Evolutionary conservation across 2,888 invertebrate species (phyloP).

Genomic region (Drosophila subsilvestris): DNA sequence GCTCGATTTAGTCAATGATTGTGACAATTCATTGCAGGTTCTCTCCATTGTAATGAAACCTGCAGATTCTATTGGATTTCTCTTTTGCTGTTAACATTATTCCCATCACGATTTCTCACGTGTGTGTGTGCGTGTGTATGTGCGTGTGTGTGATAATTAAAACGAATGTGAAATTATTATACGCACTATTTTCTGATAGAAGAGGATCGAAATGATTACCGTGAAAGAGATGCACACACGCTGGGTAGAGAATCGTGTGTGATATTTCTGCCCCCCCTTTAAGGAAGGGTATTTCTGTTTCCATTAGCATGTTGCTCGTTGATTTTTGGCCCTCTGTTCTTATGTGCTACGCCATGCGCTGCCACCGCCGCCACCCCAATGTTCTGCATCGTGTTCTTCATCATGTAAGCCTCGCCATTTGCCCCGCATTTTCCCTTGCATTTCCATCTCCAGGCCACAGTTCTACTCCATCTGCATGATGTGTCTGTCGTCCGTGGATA

Average conservation of each 20-base stretch:
- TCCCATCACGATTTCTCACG: neutral
- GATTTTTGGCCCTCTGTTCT: conserved; percentile 29
- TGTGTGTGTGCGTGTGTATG: neutral
- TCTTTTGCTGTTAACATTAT: neutral
- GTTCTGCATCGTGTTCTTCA: conserved; percentile 51
- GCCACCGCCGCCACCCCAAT: conserved; percentile 23
- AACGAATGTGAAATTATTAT: neutral
- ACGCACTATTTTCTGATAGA: neutral
- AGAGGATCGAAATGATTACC: neutral
- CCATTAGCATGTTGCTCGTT: conserved; percentile 18
- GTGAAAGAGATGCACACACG: neutral
- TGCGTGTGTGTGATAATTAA: neutral
- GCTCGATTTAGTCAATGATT: neutral
- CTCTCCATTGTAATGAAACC: neutral
- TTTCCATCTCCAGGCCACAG: neutral
- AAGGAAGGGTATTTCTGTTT: conserved; percentile 33
- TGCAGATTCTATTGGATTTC: neutral
- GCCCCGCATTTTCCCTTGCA: conserved; percentile 14
- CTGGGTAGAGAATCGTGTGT: neutral
- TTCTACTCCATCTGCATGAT: conserved; percentile 38
- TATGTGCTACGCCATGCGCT: conserved; percentile 38
- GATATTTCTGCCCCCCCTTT: too few species aligned
- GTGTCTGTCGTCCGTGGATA: conserved; percentile 32
- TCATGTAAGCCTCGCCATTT: conserved; percentile 29
- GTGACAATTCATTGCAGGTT: neutral